A percentile compares a stretch with the other conserved stretches of the same genome.
Evolutionary conservation across 2,888 invertebrate genomes (phyloP).

Genomic region (Cheilosia scutellata): DNA sequence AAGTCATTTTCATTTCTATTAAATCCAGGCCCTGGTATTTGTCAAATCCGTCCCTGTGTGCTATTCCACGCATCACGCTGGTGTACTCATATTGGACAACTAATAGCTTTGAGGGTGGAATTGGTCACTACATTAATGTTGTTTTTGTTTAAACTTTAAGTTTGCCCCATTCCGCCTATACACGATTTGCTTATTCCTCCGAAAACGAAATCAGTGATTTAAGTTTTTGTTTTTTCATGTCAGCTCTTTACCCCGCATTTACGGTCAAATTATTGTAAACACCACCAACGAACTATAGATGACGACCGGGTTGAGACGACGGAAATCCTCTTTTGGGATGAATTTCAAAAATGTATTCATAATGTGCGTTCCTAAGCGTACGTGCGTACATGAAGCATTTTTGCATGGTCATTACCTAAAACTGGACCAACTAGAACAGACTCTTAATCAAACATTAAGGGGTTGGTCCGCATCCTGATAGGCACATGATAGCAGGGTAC

Average conservation of each 20-base stretch:
- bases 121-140: conserved; percentile 69
- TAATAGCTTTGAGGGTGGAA: conserved; percentile 61
- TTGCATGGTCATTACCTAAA: conserved; percentile 60
- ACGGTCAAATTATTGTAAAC: conserved; percentile 72
- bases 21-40: not conserved
- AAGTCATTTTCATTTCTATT: too few species aligned
- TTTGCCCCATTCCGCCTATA: conserved; percentile 32
- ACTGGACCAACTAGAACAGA: conserved; percentile 55
- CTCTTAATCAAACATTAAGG: conserved; percentile 73
- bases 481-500: conserved; percentile 5
- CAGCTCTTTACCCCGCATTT: conserved; percentile 17
- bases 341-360: conserved; percentile 59
- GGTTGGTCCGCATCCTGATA: conserved; percentile 67
- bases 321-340: conserved; percentile 71
- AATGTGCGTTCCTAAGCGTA: conserved; percentile 58
- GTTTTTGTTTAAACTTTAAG: conserved; percentile 75
- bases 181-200: conserved; percentile 61
- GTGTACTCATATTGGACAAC: conserved; percentile 21
- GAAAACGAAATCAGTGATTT: conserved; percentile 70
- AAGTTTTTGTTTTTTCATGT: conserved; percentile 32
- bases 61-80: not conserved
- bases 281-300: conserved; percentile 52
- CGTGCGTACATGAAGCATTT: conserved; percentile 72
- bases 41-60: conserved; percentile 21
- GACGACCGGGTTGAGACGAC: conserved; percentile 30